phyloP scores from a whole-genome alignment of 2,888 invertebrate genomes.

The Stramonita haemastoma region DNA sequence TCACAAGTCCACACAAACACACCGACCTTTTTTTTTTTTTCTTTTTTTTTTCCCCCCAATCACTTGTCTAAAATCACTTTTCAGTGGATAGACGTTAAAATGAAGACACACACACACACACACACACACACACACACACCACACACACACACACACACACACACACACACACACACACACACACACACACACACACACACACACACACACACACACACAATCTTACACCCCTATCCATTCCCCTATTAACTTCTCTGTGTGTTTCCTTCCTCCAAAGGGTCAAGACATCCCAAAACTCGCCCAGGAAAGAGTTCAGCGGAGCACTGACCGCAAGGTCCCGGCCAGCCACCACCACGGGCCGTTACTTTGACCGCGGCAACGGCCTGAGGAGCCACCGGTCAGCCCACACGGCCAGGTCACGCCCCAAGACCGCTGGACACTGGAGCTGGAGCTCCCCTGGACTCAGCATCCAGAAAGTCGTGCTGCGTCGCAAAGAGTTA shows the following conservation, averaged over 20 bases:
- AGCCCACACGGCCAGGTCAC: neutral
- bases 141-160: too few relatives aligned
- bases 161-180: too few relatives aligned
- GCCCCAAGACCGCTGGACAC: neutral
- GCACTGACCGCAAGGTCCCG: neutral
- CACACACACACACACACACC: neutral
- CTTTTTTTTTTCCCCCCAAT: too few relatives aligned
- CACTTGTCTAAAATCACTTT: too few relatives aligned
- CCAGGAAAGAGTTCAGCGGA: neutral
- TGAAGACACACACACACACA: neutral
- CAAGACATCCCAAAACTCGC: neutral
- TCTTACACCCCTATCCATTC: too few relatives aligned
- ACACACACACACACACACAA: too few relatives aligned
- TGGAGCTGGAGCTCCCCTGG: neutral
- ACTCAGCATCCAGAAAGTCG: slow-evolving; percentile 11
- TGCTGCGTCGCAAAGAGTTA: neutral
- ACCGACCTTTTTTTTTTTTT: too few relatives aligned
- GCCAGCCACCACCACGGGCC: slow-evolving; percentile 8
- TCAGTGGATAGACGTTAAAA: too few relatives aligned
- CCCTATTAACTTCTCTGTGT: too few relatives aligned
- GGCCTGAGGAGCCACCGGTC: neutral
- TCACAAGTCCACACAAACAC: too few relatives aligned
- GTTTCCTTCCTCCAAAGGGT: neutral
- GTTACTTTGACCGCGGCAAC: slow-evolving; percentile 8
- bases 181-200: too few relatives aligned